A percentile compares a stretch with the other conserved stretches of the same genome.
These are phyloP conservation scores for Dyspetes luteomarginatus DNA, from an alignment of 2,888 invertebrate species.

Conservation along the genomic window DNA sequence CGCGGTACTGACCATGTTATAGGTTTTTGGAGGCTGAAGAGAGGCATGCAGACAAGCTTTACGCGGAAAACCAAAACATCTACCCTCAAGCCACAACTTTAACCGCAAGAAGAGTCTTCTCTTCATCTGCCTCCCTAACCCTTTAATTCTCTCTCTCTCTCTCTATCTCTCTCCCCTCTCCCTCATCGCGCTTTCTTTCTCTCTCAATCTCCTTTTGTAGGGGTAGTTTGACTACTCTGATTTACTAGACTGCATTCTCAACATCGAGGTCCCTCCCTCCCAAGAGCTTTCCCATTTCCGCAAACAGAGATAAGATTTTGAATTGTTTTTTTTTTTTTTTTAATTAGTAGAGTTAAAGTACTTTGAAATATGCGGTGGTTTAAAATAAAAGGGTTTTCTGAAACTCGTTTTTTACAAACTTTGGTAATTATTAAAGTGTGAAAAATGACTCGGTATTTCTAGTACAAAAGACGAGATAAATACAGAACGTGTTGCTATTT, in stretches of 20 bases:
- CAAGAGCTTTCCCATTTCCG: not conserved
- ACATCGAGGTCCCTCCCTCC: not conserved
- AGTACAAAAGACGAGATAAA: not conserved
- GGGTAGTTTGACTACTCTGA: not conserved
- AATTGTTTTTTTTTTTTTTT: not conserved
- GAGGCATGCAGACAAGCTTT: slow-evolving; percentile 2
- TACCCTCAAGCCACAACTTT: not conserved
- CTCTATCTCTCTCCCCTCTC: not conserved
- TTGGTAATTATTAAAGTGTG: not conserved
- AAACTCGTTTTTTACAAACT: not conserved
- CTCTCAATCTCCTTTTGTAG: slow-evolving; percentile 7
- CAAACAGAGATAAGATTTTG: not conserved
- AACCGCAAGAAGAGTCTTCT: not conserved
- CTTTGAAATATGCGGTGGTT: too few relatives aligned
- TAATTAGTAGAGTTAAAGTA: not conserved
- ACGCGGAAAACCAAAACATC: slow-evolving; percentile 14
- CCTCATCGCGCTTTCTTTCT: not conserved
- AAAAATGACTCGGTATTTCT: not conserved
- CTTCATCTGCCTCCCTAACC: not conserved
- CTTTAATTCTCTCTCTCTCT: slow-evolving; percentile 22
- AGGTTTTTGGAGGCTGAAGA: not conserved
- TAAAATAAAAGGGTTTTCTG: too few relatives aligned
- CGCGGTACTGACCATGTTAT: slow-evolving; percentile 6
- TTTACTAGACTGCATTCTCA: not conserved
- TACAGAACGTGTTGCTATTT: not conserved